Conservation (phyloP, 2,888 invertebrate species). For the Chouioia cunea region DNA sequence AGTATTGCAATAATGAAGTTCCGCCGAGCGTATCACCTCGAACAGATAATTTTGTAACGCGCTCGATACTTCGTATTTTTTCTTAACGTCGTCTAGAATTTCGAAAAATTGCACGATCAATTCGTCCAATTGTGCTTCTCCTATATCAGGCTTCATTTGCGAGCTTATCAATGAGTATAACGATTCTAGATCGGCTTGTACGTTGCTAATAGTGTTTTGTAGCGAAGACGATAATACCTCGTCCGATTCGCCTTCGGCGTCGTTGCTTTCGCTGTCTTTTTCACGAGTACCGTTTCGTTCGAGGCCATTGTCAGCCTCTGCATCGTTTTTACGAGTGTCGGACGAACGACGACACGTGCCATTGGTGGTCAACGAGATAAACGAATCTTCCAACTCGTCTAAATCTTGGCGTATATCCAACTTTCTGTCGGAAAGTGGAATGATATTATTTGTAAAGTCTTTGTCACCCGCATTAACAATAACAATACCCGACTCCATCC, state of each 20-base stretch:
- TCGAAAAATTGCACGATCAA: slow-evolving; percentile 54
- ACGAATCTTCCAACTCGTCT: slow-evolving; percentile 42
- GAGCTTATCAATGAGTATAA: slow-evolving; percentile 53
- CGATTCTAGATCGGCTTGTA: slow-evolving; percentile 55
- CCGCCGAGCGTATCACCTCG: slow-evolving; percentile 59
- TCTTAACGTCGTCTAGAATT: slow-evolving; percentile 52
- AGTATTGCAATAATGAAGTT: slow-evolving; percentile 60
- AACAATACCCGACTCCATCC: slow-evolving; percentile 64
- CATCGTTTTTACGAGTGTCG: neutral
- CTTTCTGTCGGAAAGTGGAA: slow-evolving; percentile 5
- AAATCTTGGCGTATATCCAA: slow-evolving; percentile 41
- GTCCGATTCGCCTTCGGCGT: slow-evolving; percentile 13
- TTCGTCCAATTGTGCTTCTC: slow-evolving; percentile 53
- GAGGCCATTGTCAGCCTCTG: neutral
- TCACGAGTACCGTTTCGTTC: slow-evolving; percentile 37
- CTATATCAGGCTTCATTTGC: slow-evolving; percentile 49
- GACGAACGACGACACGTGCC: neutral
- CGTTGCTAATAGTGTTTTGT: slow-evolving; percentile 47
- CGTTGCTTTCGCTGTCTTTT: slow-evolving; percentile 1
- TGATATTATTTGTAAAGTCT: slow-evolving; percentile 26
- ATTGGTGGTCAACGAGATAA: slow-evolving; percentile 36
- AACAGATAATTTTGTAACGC: slow-evolving; percentile 56
- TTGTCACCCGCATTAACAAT: slow-evolving; percentile 59
- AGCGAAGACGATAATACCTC: slow-evolving; percentile 34
- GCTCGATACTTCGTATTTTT: slow-evolving; percentile 53